Percentiles rank a stretch among this genome's conserved stretches.
Evolutionary conservation across 23 tunicate species (phyloP).

Genomic region (Clavelina lepadiformis): DNA sequence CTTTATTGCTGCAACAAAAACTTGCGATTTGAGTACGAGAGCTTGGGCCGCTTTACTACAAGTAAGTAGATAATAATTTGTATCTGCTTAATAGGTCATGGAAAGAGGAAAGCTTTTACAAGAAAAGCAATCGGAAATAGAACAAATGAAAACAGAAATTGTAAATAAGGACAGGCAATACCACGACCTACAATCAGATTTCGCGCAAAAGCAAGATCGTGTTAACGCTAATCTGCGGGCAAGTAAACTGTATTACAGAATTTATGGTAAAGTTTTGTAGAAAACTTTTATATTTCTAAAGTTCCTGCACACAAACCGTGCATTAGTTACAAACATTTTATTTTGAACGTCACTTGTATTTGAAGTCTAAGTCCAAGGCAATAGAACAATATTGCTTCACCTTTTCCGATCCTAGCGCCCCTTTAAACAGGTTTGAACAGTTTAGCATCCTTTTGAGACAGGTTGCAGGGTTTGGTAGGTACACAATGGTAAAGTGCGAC

Average conservation of each 20-base stretch:
- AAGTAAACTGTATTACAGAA: not conserved
- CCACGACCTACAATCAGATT: constrained; percentile 2
- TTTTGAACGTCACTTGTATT: not conserved
- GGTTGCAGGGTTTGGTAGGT: too few relatives aligned
- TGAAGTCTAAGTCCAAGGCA: not conserved
- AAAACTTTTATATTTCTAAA: not conserved
- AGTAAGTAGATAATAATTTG: not conserved
- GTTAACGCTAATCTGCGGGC: constrained; percentile 19
- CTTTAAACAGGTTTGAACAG: too few relatives aligned
- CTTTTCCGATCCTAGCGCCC: too few relatives aligned
- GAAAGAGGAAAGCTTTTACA: constrained; percentile 74
- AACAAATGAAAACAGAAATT: constrained; percentile 12
- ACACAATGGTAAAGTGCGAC: too few relatives aligned
- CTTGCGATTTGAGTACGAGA: too few relatives aligned
- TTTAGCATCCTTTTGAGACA: too few relatives aligned
- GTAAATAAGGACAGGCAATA: constrained; percentile 7
- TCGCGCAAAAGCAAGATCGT: constrained; percentile 13
- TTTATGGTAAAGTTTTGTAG: not conserved
- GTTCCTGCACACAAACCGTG: not conserved
- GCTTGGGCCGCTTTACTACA: not conserved
- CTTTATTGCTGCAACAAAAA: too few relatives aligned
- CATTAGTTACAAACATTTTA: not conserved
- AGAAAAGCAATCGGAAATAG: constrained; percentile 54
- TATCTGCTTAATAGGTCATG: constrained; percentile 41
- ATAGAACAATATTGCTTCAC: too few relatives aligned